Percentiles rank a stretch among this genome's conserved stretches.
phyloP scores from a whole-genome alignment of 1,140 invertebrate species.

The Platorchestia sp. region DNA sequence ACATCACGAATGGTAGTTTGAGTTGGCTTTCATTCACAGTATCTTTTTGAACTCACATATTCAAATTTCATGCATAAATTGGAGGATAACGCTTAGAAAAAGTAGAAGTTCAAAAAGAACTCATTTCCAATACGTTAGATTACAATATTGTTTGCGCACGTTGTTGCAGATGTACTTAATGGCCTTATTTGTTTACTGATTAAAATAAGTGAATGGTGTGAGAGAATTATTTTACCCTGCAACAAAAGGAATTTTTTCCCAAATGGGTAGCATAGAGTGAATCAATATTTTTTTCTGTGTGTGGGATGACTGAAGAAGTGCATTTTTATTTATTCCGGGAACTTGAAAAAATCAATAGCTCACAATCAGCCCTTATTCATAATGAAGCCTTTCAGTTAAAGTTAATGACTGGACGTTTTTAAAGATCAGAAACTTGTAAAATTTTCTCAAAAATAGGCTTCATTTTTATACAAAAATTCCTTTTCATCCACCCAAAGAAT shows the following conservation, averaged over 20 bases:
- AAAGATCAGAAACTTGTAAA: neutral
- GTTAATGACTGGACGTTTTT: neutral
- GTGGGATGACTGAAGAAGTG: neutral
- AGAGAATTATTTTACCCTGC: neutral
- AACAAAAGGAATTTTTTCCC: too few species aligned
- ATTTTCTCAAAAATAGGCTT: neutral
- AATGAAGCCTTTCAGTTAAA: neutral
- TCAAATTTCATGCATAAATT: neutral
- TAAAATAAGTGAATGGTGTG: too few species aligned
- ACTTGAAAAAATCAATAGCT: too few species aligned
- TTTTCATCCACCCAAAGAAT: neutral
- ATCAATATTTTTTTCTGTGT: too few species aligned
- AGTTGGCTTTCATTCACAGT: neutral
- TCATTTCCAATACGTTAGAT: neutral
- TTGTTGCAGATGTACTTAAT: neutral
- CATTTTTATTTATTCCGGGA: too few species aligned
- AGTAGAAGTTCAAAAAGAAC: neutral
- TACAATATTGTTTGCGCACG: neutral
- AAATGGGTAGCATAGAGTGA: too few species aligned
- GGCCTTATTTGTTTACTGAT: too few species aligned
- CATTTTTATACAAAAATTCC: neutral
- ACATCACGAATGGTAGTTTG: too few species aligned
- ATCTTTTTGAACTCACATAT: neutral
- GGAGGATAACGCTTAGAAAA: neutral
- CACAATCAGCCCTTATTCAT: neutral